Conservation (phyloP, 2,113 vertebrate species). For the Tyto alba region DNA sequence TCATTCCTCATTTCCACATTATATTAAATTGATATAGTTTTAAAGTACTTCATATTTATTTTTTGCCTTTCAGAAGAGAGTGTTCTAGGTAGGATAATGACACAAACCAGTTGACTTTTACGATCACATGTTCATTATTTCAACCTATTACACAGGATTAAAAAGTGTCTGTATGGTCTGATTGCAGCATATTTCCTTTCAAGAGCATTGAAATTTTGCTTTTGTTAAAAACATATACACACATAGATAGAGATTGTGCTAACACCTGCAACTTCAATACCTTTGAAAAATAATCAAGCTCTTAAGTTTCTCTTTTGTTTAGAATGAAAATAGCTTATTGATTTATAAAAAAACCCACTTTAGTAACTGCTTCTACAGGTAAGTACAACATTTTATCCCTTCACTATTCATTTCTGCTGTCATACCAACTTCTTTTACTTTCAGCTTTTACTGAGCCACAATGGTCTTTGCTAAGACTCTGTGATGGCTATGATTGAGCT, state of each 20-base stretch:
- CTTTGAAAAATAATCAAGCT: slow-evolving; percentile 16
- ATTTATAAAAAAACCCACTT: background rate
- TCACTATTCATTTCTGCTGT: background rate
- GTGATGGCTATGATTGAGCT: background rate
- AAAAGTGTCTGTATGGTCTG: background rate
- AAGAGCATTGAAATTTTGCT: background rate
- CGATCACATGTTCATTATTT: background rate
- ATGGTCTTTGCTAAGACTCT: background rate
- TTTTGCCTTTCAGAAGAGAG: background rate
- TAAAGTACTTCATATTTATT: background rate
- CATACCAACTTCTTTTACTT: background rate
- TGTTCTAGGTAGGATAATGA: background rate
- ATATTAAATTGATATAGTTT: background rate
- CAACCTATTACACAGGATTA: background rate
- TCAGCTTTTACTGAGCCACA: background rate
- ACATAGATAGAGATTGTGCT: background rate
- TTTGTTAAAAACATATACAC: background rate
- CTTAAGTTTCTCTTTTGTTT: slow-evolving; percentile 3
- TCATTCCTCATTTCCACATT: background rate
- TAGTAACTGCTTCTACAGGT: background rate
- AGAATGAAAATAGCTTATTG: background rate
- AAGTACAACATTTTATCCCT: background rate
- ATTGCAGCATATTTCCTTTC: background rate
- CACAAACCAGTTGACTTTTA: background rate
- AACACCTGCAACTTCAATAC: slow-evolving; percentile 15